Evolutionary conservation across 2,113 vertebrate genomes (phyloP).

Genomic region (Eira barbara): DNA sequence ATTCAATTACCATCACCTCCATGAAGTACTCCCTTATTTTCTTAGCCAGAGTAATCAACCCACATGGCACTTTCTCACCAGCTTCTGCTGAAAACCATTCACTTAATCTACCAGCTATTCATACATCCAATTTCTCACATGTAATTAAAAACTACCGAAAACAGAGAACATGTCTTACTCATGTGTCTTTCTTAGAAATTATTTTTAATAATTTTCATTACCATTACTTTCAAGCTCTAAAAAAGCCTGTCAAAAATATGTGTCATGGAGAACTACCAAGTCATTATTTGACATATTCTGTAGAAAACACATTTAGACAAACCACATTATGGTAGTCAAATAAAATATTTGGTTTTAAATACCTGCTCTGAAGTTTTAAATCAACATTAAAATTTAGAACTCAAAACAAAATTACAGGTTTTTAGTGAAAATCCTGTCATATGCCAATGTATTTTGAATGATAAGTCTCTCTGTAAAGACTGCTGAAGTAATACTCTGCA

Average conservation of each 20-base stretch:
- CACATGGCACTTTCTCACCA: neutral
- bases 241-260: neutral
- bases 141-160: neutral
- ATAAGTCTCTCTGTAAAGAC: neutral
- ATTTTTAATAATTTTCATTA: neutral
- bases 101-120: neutral
- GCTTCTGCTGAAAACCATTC: neutral
- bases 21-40: neutral
- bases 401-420: neutral
- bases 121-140: neutral
- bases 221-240: constrained; percentile 2
- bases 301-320: neutral
- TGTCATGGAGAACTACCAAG: neutral
- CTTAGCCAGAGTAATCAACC: neutral
- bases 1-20: neutral
- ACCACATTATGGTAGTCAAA: neutral
- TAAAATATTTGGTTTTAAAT: constrained; percentile 13
- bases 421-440: neutral
- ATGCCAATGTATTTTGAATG: neutral
- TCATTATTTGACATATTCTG: neutral
- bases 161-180: neutral
- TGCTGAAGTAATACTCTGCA: neutral
- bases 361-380: neutral
- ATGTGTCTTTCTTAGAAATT: neutral
- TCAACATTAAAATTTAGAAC: neutral